Evolutionary conservation across 1,140 invertebrate genomes (phyloP).

Genomic region (Harlomillsia oculata): DNA sequence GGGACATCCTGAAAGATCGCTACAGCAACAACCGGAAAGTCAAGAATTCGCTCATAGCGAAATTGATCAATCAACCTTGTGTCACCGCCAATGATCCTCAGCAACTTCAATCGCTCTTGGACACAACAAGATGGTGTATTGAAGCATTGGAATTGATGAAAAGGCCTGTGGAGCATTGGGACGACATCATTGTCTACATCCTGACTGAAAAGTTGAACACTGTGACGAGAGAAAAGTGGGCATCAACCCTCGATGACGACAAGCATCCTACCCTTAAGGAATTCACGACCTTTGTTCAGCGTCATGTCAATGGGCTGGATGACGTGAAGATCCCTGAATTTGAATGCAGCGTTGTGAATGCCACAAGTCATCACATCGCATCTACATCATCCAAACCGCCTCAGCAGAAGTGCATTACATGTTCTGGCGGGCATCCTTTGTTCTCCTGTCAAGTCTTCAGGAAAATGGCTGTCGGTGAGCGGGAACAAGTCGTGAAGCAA

Average conservation of each 20-base stretch:
- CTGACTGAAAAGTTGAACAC: too few relatives aligned
- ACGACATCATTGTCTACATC: too few relatives aligned
- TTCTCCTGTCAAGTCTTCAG: constrained; percentile 1
- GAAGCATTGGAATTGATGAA: background rate
- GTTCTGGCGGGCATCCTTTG: background rate
- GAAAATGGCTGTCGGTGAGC: background rate
- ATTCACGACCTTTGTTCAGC: background rate
- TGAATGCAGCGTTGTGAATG: background rate
- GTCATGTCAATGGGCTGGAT: background rate
- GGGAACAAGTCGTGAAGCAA: background rate
- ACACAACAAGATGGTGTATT: background rate
- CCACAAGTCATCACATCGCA: background rate
- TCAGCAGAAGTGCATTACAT: background rate
- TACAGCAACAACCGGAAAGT: constrained; percentile 8
- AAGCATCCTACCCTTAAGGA: background rate
- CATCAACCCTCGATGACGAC: background rate
- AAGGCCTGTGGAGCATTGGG: too few relatives aligned
- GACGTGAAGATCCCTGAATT: background rate
- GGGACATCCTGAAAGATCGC: background rate
- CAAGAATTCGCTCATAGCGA: background rate
- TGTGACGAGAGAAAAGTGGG: too few relatives aligned
- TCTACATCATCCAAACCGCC: background rate
- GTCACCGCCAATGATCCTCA: background rate
- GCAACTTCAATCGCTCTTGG: background rate
- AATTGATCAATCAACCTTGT: background rate